These are phyloP conservation scores for Acanthisitta chloris DNA, from an alignment of 2,113 vertebrate species.

Conservation along the genomic window DNA sequence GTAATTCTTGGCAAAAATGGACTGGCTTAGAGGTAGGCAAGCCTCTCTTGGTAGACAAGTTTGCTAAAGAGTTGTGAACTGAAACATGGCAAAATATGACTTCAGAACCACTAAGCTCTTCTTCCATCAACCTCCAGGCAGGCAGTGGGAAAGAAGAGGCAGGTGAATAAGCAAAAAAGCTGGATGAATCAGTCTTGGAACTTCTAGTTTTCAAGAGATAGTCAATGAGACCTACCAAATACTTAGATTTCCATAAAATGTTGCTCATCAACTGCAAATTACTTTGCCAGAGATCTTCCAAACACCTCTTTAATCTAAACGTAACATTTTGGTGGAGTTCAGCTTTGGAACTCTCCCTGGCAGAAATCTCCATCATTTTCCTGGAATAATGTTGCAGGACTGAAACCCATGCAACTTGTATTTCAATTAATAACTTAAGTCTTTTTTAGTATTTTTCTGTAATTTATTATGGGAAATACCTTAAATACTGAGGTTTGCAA, in stretches of 20 bases:
- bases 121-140: background rate
- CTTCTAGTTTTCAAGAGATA: background rate
- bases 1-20: background rate
- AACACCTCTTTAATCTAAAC: background rate
- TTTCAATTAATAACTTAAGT: background rate
- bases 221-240: background rate
- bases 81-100: background rate
- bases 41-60: background rate
- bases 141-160: background rate
- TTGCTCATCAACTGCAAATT: background rate
- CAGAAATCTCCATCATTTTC: background rate
- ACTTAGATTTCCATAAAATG: background rate
- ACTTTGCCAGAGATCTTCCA: background rate
- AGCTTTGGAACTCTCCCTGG: background rate
- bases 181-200: background rate
- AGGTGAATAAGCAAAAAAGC: background rate
- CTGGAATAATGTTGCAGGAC: background rate
- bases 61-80: background rate
- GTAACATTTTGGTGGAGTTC: background rate
- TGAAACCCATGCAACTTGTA: background rate
- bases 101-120: background rate
- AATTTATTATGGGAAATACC: conserved; percentile 48
- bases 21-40: background rate
- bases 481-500: conserved; percentile 50
- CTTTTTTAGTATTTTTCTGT: background rate